Evolutionary conservation across 92 coral and sea anemone genomes (phyloP).

Genomic region (Umimayanthus chanpuru): DNA sequence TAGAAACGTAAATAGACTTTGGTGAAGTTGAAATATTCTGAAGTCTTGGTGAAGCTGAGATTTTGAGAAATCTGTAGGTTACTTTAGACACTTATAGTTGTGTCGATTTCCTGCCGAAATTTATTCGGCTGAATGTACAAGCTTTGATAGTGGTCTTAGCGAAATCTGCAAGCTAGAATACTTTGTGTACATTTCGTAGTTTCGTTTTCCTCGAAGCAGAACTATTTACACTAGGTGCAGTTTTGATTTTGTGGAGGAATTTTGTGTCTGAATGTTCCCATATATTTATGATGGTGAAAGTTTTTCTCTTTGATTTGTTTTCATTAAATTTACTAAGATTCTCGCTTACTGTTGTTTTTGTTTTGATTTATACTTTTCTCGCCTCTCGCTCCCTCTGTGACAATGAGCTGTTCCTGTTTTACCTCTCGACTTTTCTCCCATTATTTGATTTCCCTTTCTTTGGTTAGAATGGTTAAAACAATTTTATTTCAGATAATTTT

Average conservation of each 20-base stretch:
- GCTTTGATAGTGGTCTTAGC: conserved; percentile 27
- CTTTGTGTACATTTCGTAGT: conserved; percentile 60
- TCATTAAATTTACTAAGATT: conserved; percentile 87
- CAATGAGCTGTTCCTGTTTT: conserved; percentile 42
- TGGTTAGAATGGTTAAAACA: neutral
- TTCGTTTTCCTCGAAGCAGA: conserved; percentile 67
- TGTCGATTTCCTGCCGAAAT: conserved; percentile 14
- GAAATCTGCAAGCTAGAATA: conserved; percentile 50
- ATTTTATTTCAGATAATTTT: neutral
- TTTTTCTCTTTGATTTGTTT: conserved; percentile 68
- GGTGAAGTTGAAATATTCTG: conserved; percentile 57
- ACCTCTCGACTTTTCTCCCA: conserved; percentile 36
- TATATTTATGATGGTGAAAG: conserved; percentile 49
- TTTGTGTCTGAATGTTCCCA: conserved; percentile 39
- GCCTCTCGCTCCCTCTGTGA: conserved; percentile 26
- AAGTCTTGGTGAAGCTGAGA: conserved; percentile 40
- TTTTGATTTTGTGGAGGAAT: conserved; percentile 75
- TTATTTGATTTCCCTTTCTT: conserved; percentile 1
- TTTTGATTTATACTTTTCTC: conserved; percentile 56
- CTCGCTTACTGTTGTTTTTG: conserved; percentile 62
- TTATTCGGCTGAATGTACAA: conserved; percentile 12
- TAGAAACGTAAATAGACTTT: conserved; percentile 70
- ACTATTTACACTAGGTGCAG: conserved; percentile 67
- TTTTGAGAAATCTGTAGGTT: conserved; percentile 14
- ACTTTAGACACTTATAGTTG: conserved; percentile 4